A percentile compares a stretch with the other conserved stretches of the same genome.
These are phyloP conservation scores for Strongylocentrotus purpuratus DNA, from an alignment of 35 echinoderm and acorn worm species.

Conservation along the genomic window DNA sequence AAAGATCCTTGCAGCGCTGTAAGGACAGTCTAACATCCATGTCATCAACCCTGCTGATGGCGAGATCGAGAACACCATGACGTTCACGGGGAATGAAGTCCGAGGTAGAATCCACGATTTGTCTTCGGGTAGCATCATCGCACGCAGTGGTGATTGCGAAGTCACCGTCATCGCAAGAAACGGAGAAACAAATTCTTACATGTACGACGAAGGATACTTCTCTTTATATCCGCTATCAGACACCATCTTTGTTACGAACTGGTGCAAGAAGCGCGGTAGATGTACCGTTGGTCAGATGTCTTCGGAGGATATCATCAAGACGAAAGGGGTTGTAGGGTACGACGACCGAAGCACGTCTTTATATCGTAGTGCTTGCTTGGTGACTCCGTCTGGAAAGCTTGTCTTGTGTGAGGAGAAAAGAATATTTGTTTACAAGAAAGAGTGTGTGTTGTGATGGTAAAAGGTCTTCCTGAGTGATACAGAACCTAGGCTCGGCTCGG, in stretches of 20 bases:
- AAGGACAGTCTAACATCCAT: neutral
- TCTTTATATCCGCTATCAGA: neutral
- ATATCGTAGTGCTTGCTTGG: neutral
- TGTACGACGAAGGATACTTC: neutral
- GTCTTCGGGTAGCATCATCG: neutral
- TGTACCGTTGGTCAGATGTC: neutral
- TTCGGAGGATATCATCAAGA: neutral
- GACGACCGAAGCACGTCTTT: neutral
- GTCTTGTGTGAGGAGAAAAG: neutral
- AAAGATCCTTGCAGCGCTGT: neutral
- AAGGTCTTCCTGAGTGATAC: no score
- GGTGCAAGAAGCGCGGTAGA: neutral
- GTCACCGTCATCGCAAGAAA: neutral
- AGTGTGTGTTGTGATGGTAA: neutral
- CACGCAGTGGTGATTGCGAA: neutral
- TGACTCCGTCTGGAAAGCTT: conserved; percentile 1
- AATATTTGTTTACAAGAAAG: neutral
- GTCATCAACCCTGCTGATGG: neutral
- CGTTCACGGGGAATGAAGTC: neutral
- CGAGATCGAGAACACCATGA: neutral
- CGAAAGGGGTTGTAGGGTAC: neutral
- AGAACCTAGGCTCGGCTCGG: no score
- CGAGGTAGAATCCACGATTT: neutral
- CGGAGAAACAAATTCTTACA: neutral
- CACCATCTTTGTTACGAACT: neutral